Conservation (phyloP, 2,888 invertebrate species). For the Andrena fulva region DNA sequence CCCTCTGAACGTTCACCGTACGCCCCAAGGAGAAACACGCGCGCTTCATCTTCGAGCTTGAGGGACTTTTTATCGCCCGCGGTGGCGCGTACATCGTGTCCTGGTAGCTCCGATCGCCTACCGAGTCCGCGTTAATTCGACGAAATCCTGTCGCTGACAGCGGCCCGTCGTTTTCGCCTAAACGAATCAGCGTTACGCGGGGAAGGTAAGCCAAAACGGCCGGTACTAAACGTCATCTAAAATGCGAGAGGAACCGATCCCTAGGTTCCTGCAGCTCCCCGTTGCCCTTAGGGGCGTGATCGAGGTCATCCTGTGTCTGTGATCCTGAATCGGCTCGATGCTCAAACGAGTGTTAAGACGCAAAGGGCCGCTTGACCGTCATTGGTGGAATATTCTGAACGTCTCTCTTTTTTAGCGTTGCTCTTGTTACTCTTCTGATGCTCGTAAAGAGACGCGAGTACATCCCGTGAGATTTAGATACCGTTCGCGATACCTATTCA, state of each 20-base stretch:
- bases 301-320: not conserved
- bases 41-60: not conserved
- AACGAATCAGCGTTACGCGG: not conserved
- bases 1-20: constrained; percentile 63
- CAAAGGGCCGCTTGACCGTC: not conserved
- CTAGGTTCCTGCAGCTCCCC: not conserved
- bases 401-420: not conserved
- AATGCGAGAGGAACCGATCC: not conserved
- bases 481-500: not conserved
- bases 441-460: constrained; percentile 2
- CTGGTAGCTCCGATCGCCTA: not conserved
- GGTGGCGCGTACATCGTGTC: not conserved
- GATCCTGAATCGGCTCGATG: not conserved
- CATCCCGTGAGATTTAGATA: constrained; percentile 15
- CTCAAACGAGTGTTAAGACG: constrained; percentile 8
- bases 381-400: not conserved
- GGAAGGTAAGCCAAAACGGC: not conserved
- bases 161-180: not conserved
- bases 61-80: constrained; percentile 24
- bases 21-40: constrained; percentile 34
- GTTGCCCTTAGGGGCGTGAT: not conserved
- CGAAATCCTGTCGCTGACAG: constrained; percentile 15
- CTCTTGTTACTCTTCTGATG: not conserved
- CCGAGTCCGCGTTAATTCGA: constrained; percentile 8
- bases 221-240: constrained; percentile 14